Evolutionary conservation across 2,113 vertebrate genomes (phyloP).

Genomic region (Menidia beryllina): DNA sequence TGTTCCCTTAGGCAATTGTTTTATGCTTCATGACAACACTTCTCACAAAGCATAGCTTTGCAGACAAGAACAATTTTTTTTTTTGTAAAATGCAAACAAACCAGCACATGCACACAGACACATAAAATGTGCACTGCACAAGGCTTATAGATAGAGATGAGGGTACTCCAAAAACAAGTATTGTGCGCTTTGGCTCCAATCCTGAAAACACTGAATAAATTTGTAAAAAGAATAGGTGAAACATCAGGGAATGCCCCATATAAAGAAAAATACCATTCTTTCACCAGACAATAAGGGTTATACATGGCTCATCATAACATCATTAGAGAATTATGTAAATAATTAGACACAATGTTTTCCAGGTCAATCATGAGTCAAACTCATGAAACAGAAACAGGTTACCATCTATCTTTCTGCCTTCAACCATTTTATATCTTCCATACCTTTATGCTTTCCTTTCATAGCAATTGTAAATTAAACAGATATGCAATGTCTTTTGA

Average conservation of each 20-base stretch:
- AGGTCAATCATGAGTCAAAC: constrained; percentile 24
- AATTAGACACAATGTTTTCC: constrained; percentile 17
- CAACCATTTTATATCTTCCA: neutral
- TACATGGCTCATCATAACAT: constrained; percentile 36
- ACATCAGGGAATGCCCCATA: constrained; percentile 12
- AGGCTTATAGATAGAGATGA: constrained; percentile 46
- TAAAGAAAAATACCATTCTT: constrained; percentile 40
- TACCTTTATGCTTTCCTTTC: too few species aligned
- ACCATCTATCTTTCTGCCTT: too few species aligned
- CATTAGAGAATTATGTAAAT: neutral
- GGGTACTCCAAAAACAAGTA: constrained; percentile 42
- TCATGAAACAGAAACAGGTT: constrained; percentile 7
- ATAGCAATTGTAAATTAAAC: too few species aligned
- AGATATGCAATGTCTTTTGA: too few species aligned
- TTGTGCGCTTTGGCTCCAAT: constrained; percentile 43
- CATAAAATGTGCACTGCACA: constrained; percentile 18
- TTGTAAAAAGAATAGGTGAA: constrained; percentile 29
- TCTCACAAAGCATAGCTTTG: constrained; percentile 29
- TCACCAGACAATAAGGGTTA: constrained; percentile 42
- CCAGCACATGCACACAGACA: constrained; percentile 10
- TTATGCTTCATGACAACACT: constrained; percentile 38
- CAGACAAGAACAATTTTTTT: constrained; percentile 31
- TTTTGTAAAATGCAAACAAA: constrained; percentile 28
- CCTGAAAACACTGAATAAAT: constrained; percentile 47
- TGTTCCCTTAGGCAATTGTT: constrained; percentile 28